These are phyloP conservation scores for Stictocephala bisonia DNA, from an alignment of 2,888 invertebrate genomes.

Conservation along the genomic window DNA sequence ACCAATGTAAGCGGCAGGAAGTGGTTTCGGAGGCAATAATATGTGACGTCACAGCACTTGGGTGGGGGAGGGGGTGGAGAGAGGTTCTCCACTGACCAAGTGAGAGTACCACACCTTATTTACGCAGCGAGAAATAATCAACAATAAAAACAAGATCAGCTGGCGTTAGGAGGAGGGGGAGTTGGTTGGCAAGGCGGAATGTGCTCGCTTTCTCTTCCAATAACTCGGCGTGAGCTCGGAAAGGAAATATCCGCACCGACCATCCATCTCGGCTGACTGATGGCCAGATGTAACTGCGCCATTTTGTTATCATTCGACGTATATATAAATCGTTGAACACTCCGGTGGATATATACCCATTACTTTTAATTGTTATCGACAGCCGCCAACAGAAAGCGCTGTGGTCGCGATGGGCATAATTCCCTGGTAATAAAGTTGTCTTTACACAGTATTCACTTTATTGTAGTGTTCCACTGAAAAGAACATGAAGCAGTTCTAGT, in stretches of 20 bases:
- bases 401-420: slow-evolving; percentile 14
- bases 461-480: too few species aligned
- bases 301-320: neutral
- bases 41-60: too few species aligned
- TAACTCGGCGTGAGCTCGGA: slow-evolving; percentile 5
- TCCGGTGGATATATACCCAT: neutral
- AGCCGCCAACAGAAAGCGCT: neutral
- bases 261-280: neutral
- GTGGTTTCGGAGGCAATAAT: too few species aligned
- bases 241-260: slow-evolving; percentile 10
- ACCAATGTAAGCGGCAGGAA: too few species aligned
- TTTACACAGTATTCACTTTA: too few species aligned
- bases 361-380: slow-evolving; percentile 30
- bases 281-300: too few species aligned
- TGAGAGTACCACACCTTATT: slow-evolving; percentile 21
- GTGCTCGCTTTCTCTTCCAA: slow-evolving; percentile 1
- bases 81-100: too few species aligned
- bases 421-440: slow-evolving; percentile 4
- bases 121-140: slow-evolving; percentile 9
- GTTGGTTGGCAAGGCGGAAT: neutral
- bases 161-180: neutral
- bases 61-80: too few species aligned
- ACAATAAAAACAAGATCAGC: slow-evolving; percentile 35
- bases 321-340: neutral
- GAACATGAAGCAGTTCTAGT: too few species aligned